Conservation (phyloP, 1,140 invertebrate species). For the Hyposmocoma kahamanoa region DNA sequence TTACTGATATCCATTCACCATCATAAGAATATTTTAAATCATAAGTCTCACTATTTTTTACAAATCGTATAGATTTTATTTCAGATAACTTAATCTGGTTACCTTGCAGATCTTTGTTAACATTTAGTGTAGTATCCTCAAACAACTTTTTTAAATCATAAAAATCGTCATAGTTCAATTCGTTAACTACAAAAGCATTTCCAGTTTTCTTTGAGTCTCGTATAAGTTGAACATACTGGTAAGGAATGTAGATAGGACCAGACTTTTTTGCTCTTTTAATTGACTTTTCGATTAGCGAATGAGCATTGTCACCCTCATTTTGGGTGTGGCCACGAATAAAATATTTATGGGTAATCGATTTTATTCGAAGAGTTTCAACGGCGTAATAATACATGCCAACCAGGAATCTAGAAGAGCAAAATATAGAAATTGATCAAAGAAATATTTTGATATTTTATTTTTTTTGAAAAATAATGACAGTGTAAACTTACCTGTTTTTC, state of each 20-base stretch:
- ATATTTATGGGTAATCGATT: conserved; percentile 37
- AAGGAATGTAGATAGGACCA: conserved; percentile 25
- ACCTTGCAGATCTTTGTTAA: conserved; percentile 16
- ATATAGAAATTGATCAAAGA: no score
- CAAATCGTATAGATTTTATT: background rate
- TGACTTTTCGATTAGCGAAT: conserved; percentile 37
- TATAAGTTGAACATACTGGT: conserved; percentile 32
- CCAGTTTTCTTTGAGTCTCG: conserved; percentile 31
- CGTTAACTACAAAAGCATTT: conserved; percentile 23
- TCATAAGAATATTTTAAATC: conserved; percentile 1
- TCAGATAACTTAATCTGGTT: conserved; percentile 7
- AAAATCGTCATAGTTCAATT: conserved; percentile 27
- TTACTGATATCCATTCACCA: background rate
- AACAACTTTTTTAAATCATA: conserved; percentile 20
- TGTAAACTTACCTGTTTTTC: conserved; percentile 43
- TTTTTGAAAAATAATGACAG: conserved; percentile 32
- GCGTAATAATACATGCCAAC: conserved; percentile 30
- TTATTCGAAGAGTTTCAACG: conserved; percentile 22
- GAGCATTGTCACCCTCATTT: conserved; percentile 37
- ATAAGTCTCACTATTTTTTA: background rate
- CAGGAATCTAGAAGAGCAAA: no score
- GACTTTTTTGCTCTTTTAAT: conserved; percentile 26
- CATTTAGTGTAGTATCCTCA: conserved; percentile 14
- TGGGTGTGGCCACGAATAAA: conserved; percentile 36
- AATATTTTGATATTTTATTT: no score